Conservation (phyloP, 2,888 invertebrate genomes). For the Boloria selene region DNA sequence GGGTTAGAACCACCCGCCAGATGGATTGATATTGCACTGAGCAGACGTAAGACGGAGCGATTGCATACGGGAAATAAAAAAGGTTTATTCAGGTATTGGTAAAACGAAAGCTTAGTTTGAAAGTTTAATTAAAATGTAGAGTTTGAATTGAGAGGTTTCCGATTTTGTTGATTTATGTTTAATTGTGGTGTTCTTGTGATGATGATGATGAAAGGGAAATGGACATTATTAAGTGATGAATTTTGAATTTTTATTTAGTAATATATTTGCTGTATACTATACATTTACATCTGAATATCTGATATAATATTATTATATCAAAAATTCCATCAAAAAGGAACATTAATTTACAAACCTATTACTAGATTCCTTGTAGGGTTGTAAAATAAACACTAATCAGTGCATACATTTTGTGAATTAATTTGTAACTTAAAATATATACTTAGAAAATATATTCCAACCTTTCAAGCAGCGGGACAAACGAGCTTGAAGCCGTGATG, state of each 20-base stretch:
- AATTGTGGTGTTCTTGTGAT: background rate
- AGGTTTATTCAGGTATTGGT: conserved; percentile 47
- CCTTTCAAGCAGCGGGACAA: conserved; percentile 72
- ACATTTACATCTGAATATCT: too few species aligned
- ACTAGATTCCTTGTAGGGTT: too few species aligned
- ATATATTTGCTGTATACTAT: too few species aligned
- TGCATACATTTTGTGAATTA: background rate
- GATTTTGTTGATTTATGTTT: background rate
- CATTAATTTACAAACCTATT: too few species aligned
- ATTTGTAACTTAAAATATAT: conserved; percentile 34
- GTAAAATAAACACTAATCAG: too few species aligned
- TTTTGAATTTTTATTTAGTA: too few species aligned
- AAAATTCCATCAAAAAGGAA: too few species aligned
- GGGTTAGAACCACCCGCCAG: conserved; percentile 60
- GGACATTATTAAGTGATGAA: too few species aligned
- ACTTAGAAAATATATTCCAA: conserved; percentile 47
- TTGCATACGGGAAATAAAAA: conserved; percentile 71
- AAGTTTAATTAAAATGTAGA: conserved; percentile 9
- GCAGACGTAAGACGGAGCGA: conserved; percentile 78
- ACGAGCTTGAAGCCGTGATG: conserved; percentile 71
- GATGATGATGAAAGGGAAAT: too few species aligned
- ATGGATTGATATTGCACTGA: conserved; percentile 81
- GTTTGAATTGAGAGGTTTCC: background rate
- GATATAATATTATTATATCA: too few species aligned
- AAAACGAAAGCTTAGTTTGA: conserved; percentile 12